Conservation (phyloP, 2,888 invertebrate genomes). For the Pogonocherus hispidulus region DNA sequence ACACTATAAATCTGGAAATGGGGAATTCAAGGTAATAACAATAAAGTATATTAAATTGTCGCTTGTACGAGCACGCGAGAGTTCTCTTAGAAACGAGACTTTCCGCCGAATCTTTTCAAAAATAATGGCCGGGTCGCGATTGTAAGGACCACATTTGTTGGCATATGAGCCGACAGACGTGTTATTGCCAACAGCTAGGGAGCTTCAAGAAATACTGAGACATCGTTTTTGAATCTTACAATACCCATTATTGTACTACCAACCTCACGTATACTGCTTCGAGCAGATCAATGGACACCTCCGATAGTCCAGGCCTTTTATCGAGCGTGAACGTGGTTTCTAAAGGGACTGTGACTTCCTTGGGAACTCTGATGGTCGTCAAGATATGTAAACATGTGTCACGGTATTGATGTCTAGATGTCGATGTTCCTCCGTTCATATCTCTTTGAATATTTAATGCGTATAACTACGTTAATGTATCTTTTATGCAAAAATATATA, state of each 20-base stretch:
- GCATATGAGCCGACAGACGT: constrained; percentile 53
- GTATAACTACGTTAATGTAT: no score
- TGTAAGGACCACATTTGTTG: constrained; percentile 50
- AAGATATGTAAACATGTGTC: constrained; percentile 20
- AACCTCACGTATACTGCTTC: constrained; percentile 64
- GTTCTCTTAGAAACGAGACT: constrained; percentile 12
- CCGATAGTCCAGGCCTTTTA: constrained; percentile 51
- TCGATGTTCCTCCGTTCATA: not conserved
- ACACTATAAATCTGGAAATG: no score
- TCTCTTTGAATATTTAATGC: constrained; percentile 8
- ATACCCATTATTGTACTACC: constrained; percentile 63
- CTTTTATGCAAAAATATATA: no score
- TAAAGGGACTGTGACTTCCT: constrained; percentile 38
- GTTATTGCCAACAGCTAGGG: constrained; percentile 47
- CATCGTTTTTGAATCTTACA: constrained; percentile 62
- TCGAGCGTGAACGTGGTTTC: constrained; percentile 33
- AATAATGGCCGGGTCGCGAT: constrained; percentile 34
- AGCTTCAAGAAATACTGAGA: constrained; percentile 37
- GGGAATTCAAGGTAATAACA: no score
- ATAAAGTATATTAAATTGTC: constrained; percentile 39
- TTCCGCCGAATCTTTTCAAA: constrained; percentile 31
- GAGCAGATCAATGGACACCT: constrained; percentile 61
- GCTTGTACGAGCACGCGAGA: constrained; percentile 1
- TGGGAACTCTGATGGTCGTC: constrained; percentile 36
- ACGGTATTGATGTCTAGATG: constrained; percentile 6